Base-by-base conservation (phyloP, 2,113 vertebrate genomes). In the Semicossyphus pulcher region DNA sequence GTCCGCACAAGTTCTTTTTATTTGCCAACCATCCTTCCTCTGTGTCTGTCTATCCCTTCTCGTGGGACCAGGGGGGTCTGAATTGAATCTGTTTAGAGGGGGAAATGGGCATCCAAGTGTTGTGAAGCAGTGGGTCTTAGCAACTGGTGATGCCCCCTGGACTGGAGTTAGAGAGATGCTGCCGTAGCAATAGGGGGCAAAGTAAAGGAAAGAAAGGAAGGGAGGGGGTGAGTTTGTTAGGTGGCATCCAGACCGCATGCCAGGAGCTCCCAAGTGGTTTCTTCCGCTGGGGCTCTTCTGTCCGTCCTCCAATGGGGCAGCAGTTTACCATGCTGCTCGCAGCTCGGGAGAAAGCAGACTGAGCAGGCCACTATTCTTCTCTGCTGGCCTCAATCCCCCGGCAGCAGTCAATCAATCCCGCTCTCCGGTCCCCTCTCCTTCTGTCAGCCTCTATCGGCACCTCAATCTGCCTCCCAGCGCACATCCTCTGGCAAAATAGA, bases 401-500 rank as follows among this genome's bases (percentile, higher is more conserved):
- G 79, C 75, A 79, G 76, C 74, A 89, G 85, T 87, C 75, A 66
- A 88, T 79, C 78, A 86, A 81, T 18, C 44, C 21, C 20, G 20
- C 80, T 86, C 87, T 44, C 69, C 80, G 41, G 26, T 85, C 89
- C 80, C 59, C 72, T 80, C 78, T 85, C 83, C 82, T 72, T 53
- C 54, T 72, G 75, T 86, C 90, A 36, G 78, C 88, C 76, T 89
- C 51, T 67, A 64, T 84, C 54, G 63, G 68, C 76, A 73, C 75
- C 85, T 86, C 75, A 79, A 92, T 94, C 93, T 85, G 56, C 89
- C 76, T 81, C 72, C 72, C 91, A 86, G 92, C 83, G 87, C 89
- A 81, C 93, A 91, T 94, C 94, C 91, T 94, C 89, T 86, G 57
- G 72, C 80, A 88, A 88, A 88, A 87, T 70, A 87, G 84, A 84